phyloP scores from a whole-genome alignment of 2,113 vertebrate genomes.

The Capreolus pygargus region DNA sequence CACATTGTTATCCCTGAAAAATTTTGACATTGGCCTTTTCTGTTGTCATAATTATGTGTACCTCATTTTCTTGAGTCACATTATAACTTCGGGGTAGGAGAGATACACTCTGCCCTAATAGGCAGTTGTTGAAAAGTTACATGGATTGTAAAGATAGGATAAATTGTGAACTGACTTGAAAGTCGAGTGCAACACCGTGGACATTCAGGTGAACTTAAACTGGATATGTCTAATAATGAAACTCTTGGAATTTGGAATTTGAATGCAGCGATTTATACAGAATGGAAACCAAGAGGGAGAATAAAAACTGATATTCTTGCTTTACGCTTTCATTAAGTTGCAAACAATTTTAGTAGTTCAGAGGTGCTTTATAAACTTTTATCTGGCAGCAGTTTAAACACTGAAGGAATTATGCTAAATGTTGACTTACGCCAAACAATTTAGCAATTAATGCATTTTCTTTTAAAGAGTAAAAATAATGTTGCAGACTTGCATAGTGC shows the following conservation, averaged over 20 bases:
- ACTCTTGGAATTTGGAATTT: constrained; percentile 45
- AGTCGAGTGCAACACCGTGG: background rate
- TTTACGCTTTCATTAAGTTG: background rate
- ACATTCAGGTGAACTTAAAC: constrained; percentile 42
- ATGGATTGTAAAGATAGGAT: background rate
- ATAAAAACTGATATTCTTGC: constrained; percentile 5
- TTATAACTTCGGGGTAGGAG: background rate
- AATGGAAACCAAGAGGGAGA: constrained; percentile 45
- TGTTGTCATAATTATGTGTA: constrained; percentile 15
- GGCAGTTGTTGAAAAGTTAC: constrained; percentile 19
- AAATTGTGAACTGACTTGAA: background rate
- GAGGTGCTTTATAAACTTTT: constrained; percentile 43
- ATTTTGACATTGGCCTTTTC: constrained; percentile 22
- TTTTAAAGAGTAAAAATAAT: constrained; percentile 45
- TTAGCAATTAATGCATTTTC: constrained; percentile 29
- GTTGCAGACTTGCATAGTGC: background rate
- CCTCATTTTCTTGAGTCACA: constrained; percentile 41
- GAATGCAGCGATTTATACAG: background rate
- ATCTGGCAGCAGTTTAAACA: constrained; percentile 29
- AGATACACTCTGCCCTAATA: background rate
- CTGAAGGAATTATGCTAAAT: background rate
- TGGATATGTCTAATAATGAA: constrained; percentile 43
- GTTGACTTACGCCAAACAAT: background rate
- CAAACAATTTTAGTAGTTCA: constrained; percentile 12
- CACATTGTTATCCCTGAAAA: constrained; percentile 34